phyloP scores from a whole-genome alignment of 2,888 invertebrate species.

The Euspilapteryx auroguttella region DNA sequence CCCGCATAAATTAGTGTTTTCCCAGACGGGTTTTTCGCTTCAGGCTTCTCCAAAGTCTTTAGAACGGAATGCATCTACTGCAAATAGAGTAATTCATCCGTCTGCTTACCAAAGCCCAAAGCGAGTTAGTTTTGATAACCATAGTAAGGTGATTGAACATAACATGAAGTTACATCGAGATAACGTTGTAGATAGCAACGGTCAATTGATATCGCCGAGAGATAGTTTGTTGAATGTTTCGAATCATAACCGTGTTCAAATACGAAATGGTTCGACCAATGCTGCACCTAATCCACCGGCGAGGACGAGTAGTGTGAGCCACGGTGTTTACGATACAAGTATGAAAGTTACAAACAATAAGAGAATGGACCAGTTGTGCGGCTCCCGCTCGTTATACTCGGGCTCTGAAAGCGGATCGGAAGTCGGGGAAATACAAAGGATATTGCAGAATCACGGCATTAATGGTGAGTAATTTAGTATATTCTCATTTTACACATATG shows the following conservation, averaged over 20 bases:
- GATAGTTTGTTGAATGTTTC: too few relatives aligned
- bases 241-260: too few relatives aligned
- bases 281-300: constrained; percentile 33
- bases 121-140: constrained; percentile 34
- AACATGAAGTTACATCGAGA: constrained; percentile 12
- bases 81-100: constrained; percentile 20
- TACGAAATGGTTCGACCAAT: constrained; percentile 6
- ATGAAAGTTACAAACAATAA: constrained; percentile 15
- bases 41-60: constrained; percentile 7
- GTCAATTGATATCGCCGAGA: too few relatives aligned
- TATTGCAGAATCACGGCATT: constrained; percentile 35
- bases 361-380: constrained; percentile 12
- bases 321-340: constrained; percentile 12
- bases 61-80: constrained; percentile 13
- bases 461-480: constrained; percentile 12
- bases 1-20: constrained; percentile 23
- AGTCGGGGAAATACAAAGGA: constrained; percentile 70
- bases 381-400: constrained; percentile 28
- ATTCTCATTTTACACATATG: too few relatives aligned
- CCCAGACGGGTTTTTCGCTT: too few relatives aligned
- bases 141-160: too few relatives aligned
- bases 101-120: constrained; percentile 22
- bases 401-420: constrained; percentile 75
- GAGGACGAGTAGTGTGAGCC: constrained; percentile 33
- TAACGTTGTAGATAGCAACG: not conserved